Percentiles rank a stretch among this genome's conserved stretches.
Conservation (phyloP, 2,888 invertebrate genomes). For the Tachina fera region DNA sequence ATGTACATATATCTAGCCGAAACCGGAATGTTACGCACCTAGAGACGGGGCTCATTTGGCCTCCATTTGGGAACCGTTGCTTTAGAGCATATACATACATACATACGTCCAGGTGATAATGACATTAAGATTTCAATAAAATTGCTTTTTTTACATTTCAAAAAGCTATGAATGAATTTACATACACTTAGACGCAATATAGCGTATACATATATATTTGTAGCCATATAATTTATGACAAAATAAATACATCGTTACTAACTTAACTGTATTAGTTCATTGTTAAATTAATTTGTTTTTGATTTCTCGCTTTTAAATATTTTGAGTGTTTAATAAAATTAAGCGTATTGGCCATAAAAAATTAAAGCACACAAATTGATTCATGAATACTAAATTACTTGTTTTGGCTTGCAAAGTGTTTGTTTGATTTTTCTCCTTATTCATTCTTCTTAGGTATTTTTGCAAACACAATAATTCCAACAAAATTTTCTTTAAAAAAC, state of each 20-base stretch:
- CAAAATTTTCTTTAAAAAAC: not conserved
- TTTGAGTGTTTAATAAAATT: conserved; percentile 39
- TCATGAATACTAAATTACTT: conserved; percentile 67
- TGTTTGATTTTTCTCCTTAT: not conserved
- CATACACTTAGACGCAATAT: not conserved
- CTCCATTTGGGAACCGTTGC: no score
- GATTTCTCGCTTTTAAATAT: conserved; percentile 6
- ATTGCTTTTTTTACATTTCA: conserved; percentile 6
- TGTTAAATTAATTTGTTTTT: conserved; percentile 45
- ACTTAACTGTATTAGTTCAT: conserved; percentile 16
- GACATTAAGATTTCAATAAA: conserved; percentile 39
- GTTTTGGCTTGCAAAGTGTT: conserved; percentile 8
- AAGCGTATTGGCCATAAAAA: conserved; percentile 59
- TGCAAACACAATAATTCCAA: not conserved
- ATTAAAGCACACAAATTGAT: conserved; percentile 51
- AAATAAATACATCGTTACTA: conserved; percentile 6
- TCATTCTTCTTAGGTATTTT: conserved; percentile 6
- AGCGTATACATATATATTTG: not conserved
- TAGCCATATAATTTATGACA: conserved; percentile 10
- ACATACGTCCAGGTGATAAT: conserved; percentile 33
- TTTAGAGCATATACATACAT: no score
- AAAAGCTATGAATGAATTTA: conserved; percentile 34
- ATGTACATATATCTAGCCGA: no score
- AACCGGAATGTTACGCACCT: no score
- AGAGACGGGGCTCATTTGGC: no score